Evolutionary conservation across 2,888 invertebrate species (phyloP).

Genomic region (Heliconius ismenius): DNA sequence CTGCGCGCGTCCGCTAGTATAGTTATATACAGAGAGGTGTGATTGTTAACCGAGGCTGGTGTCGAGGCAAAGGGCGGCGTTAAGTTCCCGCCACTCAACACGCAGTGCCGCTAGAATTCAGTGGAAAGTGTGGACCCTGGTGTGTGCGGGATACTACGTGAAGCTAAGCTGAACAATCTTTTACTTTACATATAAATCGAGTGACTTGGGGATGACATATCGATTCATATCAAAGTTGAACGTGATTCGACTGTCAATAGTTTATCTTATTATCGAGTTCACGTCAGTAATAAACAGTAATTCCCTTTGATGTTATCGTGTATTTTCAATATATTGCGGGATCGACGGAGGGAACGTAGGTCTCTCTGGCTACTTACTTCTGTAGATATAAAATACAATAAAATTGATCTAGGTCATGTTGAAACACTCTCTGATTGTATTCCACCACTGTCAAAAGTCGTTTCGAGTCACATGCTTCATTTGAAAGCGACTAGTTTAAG

Average conservation of each 20-base stretch:
- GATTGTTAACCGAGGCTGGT: too few species aligned
- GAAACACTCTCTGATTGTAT: background rate
- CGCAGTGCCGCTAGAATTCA: too few species aligned
- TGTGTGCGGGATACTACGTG: too few species aligned
- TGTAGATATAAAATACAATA: too few species aligned
- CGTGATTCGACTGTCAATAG: constrained; percentile 13
- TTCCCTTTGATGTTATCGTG: background rate
- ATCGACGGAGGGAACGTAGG: background rate
- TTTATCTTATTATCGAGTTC: background rate
- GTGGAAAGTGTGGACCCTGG: too few species aligned
- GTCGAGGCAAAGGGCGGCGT: too few species aligned
- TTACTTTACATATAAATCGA: constrained; percentile 22
- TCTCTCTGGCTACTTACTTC: too few species aligned
- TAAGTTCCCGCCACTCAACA: too few species aligned
- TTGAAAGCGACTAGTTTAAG: background rate
- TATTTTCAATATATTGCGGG: background rate
- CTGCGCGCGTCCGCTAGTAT: too few species aligned
- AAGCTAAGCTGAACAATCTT: background rate
- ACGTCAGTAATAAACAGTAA: background rate
- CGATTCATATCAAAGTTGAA: constrained; percentile 16
- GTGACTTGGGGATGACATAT: constrained; percentile 6
- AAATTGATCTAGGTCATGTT: too few species aligned
- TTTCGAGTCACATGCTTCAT: background rate
- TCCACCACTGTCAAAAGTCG: background rate
- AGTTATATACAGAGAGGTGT: too few species aligned